Evolutionary conservation across 2,888 invertebrate species (phyloP).

Genomic region (Caenorhabditis sp.): DNA sequence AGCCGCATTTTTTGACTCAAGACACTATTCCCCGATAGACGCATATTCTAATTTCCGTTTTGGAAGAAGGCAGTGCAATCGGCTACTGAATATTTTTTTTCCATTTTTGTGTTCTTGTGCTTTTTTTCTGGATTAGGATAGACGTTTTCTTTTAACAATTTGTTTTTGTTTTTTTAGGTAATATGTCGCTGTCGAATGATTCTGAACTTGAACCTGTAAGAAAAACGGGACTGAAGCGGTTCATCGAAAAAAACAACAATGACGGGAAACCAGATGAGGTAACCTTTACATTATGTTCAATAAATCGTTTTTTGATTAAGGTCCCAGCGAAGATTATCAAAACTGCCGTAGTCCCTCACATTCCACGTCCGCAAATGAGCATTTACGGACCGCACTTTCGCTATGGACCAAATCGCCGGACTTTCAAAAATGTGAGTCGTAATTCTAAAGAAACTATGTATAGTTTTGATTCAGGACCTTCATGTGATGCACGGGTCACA

Average conservation of each 20-base stretch:
- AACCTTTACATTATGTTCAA: too few species aligned
- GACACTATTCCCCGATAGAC: background rate
- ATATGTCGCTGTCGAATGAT: background rate
- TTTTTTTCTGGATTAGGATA: background rate
- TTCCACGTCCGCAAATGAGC: background rate
- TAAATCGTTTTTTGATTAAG: background rate
- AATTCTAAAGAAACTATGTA: too few species aligned
- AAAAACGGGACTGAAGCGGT: too few species aligned
- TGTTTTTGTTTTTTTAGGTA: background rate
- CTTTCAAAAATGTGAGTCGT: background rate
- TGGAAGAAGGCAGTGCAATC: background rate
- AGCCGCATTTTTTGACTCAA: background rate
- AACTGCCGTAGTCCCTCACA: background rate
- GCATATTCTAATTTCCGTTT: constrained; percentile 10
- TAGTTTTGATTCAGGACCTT: background rate
- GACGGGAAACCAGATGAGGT: too few species aligned
- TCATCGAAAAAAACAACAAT: too few species aligned
- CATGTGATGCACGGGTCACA: background rate
- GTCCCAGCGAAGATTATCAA: background rate
- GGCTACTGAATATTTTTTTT: background rate
- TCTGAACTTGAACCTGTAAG: too few species aligned
- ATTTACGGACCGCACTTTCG: constrained; percentile 27
- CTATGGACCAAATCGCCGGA: constrained; percentile 28
- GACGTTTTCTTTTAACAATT: too few species aligned
- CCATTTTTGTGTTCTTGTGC: too few species aligned